Base-by-base conservation (phyloP, 2,113 vertebrate species). In the Uropsilus gracilis region DNA sequence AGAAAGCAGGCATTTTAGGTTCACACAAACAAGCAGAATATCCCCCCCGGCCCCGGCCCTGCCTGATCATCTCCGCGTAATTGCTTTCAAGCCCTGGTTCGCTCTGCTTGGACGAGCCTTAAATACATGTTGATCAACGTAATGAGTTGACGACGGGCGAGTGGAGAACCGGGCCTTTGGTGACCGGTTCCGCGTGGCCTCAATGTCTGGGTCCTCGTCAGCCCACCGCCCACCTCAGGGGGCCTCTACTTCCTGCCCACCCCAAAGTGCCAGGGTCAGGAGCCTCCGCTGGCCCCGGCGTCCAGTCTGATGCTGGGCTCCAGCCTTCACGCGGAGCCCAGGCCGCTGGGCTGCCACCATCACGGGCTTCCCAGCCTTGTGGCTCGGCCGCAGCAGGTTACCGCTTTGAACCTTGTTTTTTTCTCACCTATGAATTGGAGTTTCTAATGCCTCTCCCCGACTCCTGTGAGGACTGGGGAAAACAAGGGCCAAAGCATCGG, bases 21-120 rank as follows among this genome's bases (percentile, higher is more conserved):
- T 93, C 94, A 64, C 76, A 91, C 91, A 96, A 87, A 97, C 68
- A 96, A 96, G 94, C 71, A 91, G 91, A 96, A 91, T 90, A 93
- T 91, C 89, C 34, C n/a, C 53, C 53, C 53, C 53, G 18, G 61
- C 61, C 92, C 78, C 0, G 2, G 93, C 95, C 84, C 80, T 84
- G 95, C 93, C 84, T 30, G 72, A 96, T 93, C 96, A 85, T 76
- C 22, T 16, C 80, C 95, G 57, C 93, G 89, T 96, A 96, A 97
- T 96, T 94, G 95, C 94, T 96, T 89, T 57, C 87, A 95, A 96
- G 95, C 80, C 4, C 75, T 63, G 89, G 71, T 93, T 91, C 72
- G 71, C 87, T 93, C 53, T 87, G 96, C 94, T 94, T 93, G 87
- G 87, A 61, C 0, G 3, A 93, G 55, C 76, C 86, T 96, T 96